These are phyloP conservation scores for Varecia variegata DNA, from an alignment of 2,797 vertebrate species.

Conservation along the genomic window DNA sequence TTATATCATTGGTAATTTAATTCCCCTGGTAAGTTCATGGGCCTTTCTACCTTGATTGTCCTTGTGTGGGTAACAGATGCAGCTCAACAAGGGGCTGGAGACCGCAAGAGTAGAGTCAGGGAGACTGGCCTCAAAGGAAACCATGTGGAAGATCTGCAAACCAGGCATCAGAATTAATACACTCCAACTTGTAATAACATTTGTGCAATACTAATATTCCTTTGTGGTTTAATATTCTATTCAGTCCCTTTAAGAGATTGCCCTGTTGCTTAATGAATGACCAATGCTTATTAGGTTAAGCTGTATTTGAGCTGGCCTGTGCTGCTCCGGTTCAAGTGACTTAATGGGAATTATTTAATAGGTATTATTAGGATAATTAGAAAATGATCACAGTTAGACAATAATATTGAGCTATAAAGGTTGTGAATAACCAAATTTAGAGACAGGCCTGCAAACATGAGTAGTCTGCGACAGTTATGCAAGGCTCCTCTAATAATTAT, in stretches of 20 bases:
- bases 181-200: slow-evolving; percentile 70
- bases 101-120: slow-evolving; percentile 4
- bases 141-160: slow-evolving; percentile 36
- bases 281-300: slow-evolving; percentile 87
- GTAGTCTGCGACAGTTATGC: slow-evolving; percentile 85
- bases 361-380: slow-evolving; percentile 90
- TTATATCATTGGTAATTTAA: slow-evolving; percentile 81
- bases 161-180: slow-evolving; percentile 64
- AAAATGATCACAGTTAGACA: slow-evolving; percentile 87
- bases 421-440: slow-evolving; percentile 89
- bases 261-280: slow-evolving; percentile 83
- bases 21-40: slow-evolving; percentile 67
- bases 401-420: slow-evolving; percentile 87
- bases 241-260: slow-evolving; percentile 80
- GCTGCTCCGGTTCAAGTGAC: slow-evolving; percentile 84
- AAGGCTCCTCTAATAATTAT: slow-evolving; percentile 88
- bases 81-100: slow-evolving; percentile 42
- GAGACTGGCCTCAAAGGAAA: slow-evolving; percentile 59
- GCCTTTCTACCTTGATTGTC: slow-evolving; percentile 25
- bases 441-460: slow-evolving; percentile 84
- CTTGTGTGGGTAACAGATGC: slow-evolving; percentile 67
- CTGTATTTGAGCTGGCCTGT: slow-evolving; percentile 85
- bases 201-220: slow-evolving; percentile 63
- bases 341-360: slow-evolving; percentile 89
- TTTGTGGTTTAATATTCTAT: slow-evolving; percentile 69